A percentile compares a stretch with the other conserved stretches of the same genome.
phyloP scores from a whole-genome alignment of 2,888 invertebrate species.

The Siphlonurus alternatus region DNA sequence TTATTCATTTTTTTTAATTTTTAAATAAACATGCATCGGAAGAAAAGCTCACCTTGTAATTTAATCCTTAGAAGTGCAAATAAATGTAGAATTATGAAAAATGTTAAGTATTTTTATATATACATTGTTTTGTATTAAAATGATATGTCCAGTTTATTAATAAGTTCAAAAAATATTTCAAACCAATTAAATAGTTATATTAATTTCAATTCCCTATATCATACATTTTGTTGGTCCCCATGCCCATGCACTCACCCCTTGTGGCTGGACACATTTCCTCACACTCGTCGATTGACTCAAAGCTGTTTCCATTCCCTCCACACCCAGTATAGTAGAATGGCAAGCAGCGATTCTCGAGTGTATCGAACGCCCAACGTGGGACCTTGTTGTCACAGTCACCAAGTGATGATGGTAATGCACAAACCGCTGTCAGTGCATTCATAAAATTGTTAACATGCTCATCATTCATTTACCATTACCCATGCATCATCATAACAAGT shows the following conservation, averaged over 20 bases:
- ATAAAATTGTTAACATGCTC: background rate
- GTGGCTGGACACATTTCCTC: conserved; percentile 58
- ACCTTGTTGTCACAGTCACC: conserved; percentile 63
- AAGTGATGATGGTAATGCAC: conserved; percentile 51
- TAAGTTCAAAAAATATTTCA: too few species aligned
- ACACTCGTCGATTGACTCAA: conserved; percentile 54
- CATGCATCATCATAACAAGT: background rate
- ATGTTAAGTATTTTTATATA: too few species aligned
- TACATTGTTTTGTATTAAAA: too few species aligned
- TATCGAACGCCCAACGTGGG: conserved; percentile 75
- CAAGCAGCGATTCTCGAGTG: conserved; percentile 66
- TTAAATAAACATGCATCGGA: too few species aligned
- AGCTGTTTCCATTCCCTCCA: conserved; percentile 77
- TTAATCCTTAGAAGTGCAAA: too few species aligned
- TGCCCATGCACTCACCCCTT: conserved; percentile 47
- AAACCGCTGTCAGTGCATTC: conserved; percentile 42
- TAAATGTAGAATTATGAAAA: too few species aligned
- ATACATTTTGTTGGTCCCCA: too few species aligned
- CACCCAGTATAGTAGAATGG: conserved; percentile 90
- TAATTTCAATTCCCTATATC: too few species aligned
- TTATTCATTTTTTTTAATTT: too few species aligned
- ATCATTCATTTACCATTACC: background rate
- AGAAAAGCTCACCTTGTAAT: too few species aligned
- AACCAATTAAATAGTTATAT: too few species aligned
- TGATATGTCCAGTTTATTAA: too few species aligned